phyloP scores from a whole-genome alignment of 2,113 vertebrate genomes.

The Rhombomys opimus region DNA sequence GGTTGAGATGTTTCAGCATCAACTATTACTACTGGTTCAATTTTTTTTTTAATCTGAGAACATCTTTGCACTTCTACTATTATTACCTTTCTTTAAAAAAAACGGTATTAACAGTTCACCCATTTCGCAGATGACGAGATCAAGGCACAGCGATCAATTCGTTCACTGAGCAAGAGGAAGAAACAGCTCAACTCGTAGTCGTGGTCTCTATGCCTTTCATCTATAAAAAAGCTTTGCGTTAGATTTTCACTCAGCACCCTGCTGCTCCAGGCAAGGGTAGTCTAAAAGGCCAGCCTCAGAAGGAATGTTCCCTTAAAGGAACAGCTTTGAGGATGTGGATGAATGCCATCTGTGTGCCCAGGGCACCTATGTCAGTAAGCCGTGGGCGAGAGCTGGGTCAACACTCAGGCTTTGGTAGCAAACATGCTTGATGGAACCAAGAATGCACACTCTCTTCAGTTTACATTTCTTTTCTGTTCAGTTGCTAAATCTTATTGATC shows the following conservation, averaged over 20 bases:
- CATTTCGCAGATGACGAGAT: conserved; percentile 10
- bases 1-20: neutral
- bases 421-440: accelerated
- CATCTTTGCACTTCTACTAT: neutral
- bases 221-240: neutral
- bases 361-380: accelerated
- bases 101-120: neutral
- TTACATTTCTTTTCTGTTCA: neutral
- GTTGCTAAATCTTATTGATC: neutral
- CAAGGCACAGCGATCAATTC: neutral
- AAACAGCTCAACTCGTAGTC: neutral
- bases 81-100: neutral
- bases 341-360: neutral
- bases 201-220: neutral
- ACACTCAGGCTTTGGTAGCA: neutral
- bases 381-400: accelerated
- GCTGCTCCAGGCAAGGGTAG: neutral
- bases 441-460: neutral
- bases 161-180: neutral
- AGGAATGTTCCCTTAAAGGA: neutral
- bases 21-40: neutral
- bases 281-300: neutral
- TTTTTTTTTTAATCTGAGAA: conserved; percentile 3
- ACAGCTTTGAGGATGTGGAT: neutral
- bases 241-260: neutral